Evolutionary conservation across 2,888 invertebrate species (phyloP), one percentile per base, ranked within the genome.

Genomic region (Rhabditophanes sp.): DNA sequence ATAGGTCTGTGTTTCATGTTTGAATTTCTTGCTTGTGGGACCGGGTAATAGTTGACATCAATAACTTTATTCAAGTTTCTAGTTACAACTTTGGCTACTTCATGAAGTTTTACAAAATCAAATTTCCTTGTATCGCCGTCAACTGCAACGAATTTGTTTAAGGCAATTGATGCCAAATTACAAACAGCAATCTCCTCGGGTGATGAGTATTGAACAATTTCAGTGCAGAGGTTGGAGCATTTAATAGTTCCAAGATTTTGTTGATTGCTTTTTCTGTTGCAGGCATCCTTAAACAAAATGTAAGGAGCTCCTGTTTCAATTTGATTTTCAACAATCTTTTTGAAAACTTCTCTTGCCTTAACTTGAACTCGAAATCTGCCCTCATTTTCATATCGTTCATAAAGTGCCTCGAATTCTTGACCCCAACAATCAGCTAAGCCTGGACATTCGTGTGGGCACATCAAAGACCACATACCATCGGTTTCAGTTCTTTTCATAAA

Each of bases 181-280:
- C 93, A 96, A 0, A 90, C 93, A 4, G 93, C 93, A 20, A 88
- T 68, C 46, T 60, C 60, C 30, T 60, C 60, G 5, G 52, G 48
- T 19, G 42, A 33, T n/a, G 53, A 83, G 67, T 87, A 96, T 66
- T 96, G 82, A 0, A 96, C 77, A 50, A 96, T 82, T 74, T 96
- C 96, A 0, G 93, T 93, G 66, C 93, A 93, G 21, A 96, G 72
- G 67, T 93, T 96, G 56, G 87, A 85, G 67, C 88, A 84, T 69
- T 85, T 88, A 50, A 96, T 93, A 1, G 93, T 93, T 8, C 93
- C 96, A 36, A 96, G 71, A 69, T 96, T 90, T 67, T 93, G 80
- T 62, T 96, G 96, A 68, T 96, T 96, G 41, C 83, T 84, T 70
- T 96, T 96, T 1, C 80, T 71, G 65, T 96, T 96, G 64, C 90